Evolutionary conservation across 1,140 invertebrate genomes (phyloP).

Genomic region (Thaumatotibia leucotreta): DNA sequence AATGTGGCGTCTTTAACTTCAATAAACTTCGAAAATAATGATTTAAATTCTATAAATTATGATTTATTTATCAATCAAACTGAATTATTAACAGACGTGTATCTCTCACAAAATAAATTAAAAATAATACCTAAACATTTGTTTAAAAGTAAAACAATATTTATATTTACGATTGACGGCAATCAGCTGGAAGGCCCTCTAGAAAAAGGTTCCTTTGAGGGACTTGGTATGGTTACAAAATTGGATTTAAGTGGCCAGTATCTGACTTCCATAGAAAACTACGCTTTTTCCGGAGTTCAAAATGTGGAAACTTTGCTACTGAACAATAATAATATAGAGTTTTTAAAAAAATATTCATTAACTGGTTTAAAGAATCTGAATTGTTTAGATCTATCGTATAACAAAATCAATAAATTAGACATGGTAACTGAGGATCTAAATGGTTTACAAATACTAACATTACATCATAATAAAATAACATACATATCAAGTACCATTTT

Average conservation of each 20-base stretch:
- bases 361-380: background rate
- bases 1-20: background rate
- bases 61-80: background rate
- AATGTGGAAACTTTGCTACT: background rate
- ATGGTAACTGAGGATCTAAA: background rate
- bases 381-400: background rate
- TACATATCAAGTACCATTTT: slow-evolving; percentile 30
- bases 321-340: background rate
- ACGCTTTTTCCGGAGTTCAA: background rate
- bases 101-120: background rate
- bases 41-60: background rate
- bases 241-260: background rate
- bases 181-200: background rate
- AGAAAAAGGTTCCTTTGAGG: background rate
- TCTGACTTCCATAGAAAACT: background rate
- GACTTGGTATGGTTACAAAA: background rate
- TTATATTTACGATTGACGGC: background rate
- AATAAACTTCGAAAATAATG: background rate
- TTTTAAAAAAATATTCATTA: background rate
- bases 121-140: background rate
- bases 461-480: background rate
- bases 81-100: background rate
- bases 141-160: background rate
- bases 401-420: background rate
- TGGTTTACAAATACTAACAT: background rate